These are phyloP conservation scores for Meganola albula DNA, from an alignment of 2,888 invertebrate genomes.

Conservation along the genomic window DNA sequence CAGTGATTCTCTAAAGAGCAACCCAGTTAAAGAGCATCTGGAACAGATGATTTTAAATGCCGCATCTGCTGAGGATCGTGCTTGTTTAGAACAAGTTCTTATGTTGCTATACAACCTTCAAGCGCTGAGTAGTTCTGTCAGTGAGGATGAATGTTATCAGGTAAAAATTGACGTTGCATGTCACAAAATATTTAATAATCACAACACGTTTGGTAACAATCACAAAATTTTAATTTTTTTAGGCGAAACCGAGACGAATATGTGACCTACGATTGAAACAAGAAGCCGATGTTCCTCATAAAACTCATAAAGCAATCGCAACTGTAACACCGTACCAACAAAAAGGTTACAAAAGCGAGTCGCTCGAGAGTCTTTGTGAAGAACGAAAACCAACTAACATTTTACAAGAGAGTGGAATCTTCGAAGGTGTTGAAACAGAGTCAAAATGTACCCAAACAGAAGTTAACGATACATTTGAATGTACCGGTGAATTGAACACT, in stretches of 20 bases:
- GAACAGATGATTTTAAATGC: slow-evolving; percentile 73
- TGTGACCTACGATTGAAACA: slow-evolving; percentile 59
- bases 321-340: slow-evolving; percentile 80
- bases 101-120: slow-evolving; percentile 80
- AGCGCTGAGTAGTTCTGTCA: slow-evolving; percentile 73
- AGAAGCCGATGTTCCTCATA: slow-evolving; percentile 57
- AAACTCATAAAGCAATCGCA: slow-evolving; percentile 78
- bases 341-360: slow-evolving; percentile 68
- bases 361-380: slow-evolving; percentile 65
- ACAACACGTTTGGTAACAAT: slow-evolving; percentile 2
- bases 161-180: too few species aligned
- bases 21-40: slow-evolving; percentile 68
- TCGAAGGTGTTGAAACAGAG: slow-evolving; percentile 78
- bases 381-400: slow-evolving; percentile 75
- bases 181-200: too few species aligned
- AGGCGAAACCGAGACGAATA: slow-evolving; percentile 67
- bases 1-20: slow-evolving; percentile 66
- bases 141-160: slow-evolving; percentile 77
- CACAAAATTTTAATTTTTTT: slow-evolving; percentile 9
- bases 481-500: slow-evolving; percentile 74
- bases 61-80: slow-evolving; percentile 76
- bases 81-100: slow-evolving; percentile 80
- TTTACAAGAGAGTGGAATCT: slow-evolving; percentile 86
- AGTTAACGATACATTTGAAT: slow-evolving; percentile 72
- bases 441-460: slow-evolving; percentile 77